A percentile compares a stretch with the other conserved stretches of the same genome.
These are phyloP conservation scores for Smittia sp. DNA, from an alignment of 2,888 invertebrate species.

Conservation along the genomic window DNA sequence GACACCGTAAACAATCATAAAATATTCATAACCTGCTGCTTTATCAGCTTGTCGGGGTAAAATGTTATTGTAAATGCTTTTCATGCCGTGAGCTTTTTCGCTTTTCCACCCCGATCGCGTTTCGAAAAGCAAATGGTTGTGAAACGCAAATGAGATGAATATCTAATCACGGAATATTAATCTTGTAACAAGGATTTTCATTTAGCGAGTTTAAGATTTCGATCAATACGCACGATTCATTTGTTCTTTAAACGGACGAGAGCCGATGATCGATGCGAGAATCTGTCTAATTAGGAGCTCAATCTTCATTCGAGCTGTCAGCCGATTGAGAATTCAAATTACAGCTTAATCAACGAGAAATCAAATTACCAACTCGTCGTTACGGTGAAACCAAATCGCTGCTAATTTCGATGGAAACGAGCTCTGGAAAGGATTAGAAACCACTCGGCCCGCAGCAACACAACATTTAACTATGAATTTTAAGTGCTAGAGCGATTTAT, in stretches of 20 bases:
- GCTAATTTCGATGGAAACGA: too few species aligned
- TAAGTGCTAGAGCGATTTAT: constrained; percentile 36
- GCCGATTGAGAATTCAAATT: too few species aligned
- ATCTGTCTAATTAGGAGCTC: too few species aligned
- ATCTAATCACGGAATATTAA: constrained; percentile 20
- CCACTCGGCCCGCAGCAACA: neutral
- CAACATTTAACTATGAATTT: constrained; percentile 38
- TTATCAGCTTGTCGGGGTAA: constrained; percentile 9
- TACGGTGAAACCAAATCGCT: too few species aligned
- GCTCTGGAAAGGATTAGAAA: too few species aligned
- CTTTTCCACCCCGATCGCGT: neutral
- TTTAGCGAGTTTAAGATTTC: constrained; percentile 4
- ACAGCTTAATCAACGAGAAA: too few species aligned
- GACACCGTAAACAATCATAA: neutral
- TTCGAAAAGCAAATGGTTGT: constrained; percentile 27
- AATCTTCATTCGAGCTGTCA: too few species aligned
- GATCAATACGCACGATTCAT: neutral
- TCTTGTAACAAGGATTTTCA: constrained; percentile 24
- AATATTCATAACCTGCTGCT: constrained; percentile 6
- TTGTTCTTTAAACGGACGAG: too few species aligned
- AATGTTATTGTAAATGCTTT: constrained; percentile 5
- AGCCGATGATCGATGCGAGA: too few species aligned
- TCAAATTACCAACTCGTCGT: too few species aligned
- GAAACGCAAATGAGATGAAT: constrained; percentile 33
- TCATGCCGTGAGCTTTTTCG: constrained; percentile 9